Base-by-base conservation (phyloP, 1,140 invertebrate genomes). In the Batillaria attramentaria region DNA sequence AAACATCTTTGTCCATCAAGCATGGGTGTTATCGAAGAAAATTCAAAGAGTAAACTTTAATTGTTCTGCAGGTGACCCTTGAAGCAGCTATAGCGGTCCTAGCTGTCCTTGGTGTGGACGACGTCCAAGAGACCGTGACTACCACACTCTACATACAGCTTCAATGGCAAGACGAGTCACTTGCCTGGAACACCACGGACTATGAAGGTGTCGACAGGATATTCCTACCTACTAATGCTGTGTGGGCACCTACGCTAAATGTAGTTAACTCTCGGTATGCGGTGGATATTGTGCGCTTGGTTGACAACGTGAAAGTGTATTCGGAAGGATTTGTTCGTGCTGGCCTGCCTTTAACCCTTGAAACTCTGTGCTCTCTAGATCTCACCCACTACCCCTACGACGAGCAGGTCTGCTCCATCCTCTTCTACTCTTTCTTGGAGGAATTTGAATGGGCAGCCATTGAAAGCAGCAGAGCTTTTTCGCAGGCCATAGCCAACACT, bases 221-320 rank as follows among this genome's bases (percentile, higher is more conserved):
- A 28, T 81, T 90, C 5, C 83, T 93, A 24, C 91, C 91, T 5
- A 91, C 89, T 69, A 86, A 91, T 39, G 86, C 85, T 42, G 88
- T 93, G 37, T 93, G 92, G 92, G 84, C 91, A 2, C 92, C 92
- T 0, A 91, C 92, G 65, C 91, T 93, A 79, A 90, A 92, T 4
- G 84, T 93, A 2, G 92, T 92, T 79, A 93, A 93, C 84, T 80
- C 78, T 28, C 35, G n/a, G n/a, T 81, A 43, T 57, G 78, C 13
- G 70, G 65, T 18, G 72, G 68, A 20, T 33, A 39, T 24, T 24
- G 72, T 0, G 35, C 82, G n/a, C n/a, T n/a, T n/a, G n/a, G n/a
- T n/a, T n/a, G n/a, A n/a, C n/a, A n/a, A n/a, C n/a, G n/a, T n/a
- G n/a, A n/a, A n/a, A n/a, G n/a, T n/a, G n/a, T n/a, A n/a, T n/a